Evolutionary conservation across 2,113 vertebrate species (phyloP), one percentile per base, ranked within the genome.

Genomic region (Corythaeola cristata): DNA sequence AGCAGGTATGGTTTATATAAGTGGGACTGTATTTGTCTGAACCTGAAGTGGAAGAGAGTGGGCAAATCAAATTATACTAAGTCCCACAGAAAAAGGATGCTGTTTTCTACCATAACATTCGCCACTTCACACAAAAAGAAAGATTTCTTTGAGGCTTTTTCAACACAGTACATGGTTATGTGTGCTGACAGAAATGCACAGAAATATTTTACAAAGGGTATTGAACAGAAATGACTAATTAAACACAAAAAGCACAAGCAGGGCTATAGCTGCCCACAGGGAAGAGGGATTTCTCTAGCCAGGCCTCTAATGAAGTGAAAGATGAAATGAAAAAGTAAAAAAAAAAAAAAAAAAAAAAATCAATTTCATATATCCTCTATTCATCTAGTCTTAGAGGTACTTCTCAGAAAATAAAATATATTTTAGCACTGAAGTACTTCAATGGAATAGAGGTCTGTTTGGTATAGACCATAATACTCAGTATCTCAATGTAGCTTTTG

Each of bases 181-280:
- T 56, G 69, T 9, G 6, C 73, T 79, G 69, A 83, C n/a, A 94
- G 53, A 72, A 88, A 89, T 0, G 10, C 59, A 95, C 0, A 92
- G 79, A 94, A 85, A 64, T 69, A 82, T 71, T 89, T 86, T 45
- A 91, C 69, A 94, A 86, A 67, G 50, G n/a, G 9, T 71, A 87
- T 26, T 41, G 64, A 87, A 84, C 7, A 88, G 75, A 93, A 93
- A 82, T 37, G 1, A 68, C 64, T 93, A 82, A 95, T 93, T 83
- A 76, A 73, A 64, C 50, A 88, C 78, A 91, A 88, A 90, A 89
- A 88, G 76, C 85, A 79, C 21, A 90, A 58, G 50, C 80, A 94
- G 71, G 32, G 52, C 45, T 90, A 16, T 10, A 86, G 72, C 69
- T 91, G 89, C 94, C 93, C 60, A 82, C 24, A 89, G 78, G 75